Evolutionary conservation across 2,888 invertebrate species (phyloP), one percentile per base, ranked within the genome.

Genomic region (Sarcophaga variegata): DNA sequence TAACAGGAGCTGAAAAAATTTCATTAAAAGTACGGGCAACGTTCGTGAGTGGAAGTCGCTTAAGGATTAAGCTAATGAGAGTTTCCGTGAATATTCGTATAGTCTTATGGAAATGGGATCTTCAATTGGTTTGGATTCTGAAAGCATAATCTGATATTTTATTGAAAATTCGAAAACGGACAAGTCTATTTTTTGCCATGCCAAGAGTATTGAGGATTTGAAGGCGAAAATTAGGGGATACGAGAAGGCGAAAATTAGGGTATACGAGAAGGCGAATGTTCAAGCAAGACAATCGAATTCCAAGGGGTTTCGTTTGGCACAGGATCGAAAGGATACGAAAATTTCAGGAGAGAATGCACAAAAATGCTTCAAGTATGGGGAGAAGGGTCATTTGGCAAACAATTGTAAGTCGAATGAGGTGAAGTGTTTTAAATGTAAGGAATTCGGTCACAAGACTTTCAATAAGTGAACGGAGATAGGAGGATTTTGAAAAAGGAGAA

Each of bases 341-440:
- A 4, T 27, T 27, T 27, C 27, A 27, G 4, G 27, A 27, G 27
- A 27, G 27, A 66, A 5, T 10, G 72, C 45, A 8, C 12, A 4
- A 14, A 54, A 67, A n/a, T 81, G 72, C 22, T 72, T 72, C 12
- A 80, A 72, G 14, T 80, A 72, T 66, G 81, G 81, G 2, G 74
- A 74, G 3, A 74, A 60, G 27, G 67, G 81, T 2, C 69, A 75
- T 49, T 49, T 75, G 14, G 60, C 75, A 4, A 75, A 27, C 8
- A 63, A 54, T 5, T 75, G 62, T 10, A 81, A 75, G 2, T 54
- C 45, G 6, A 0, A 62, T 0, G 74, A 74, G 25, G 45, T 74
- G 2, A 81, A 67, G 22, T 75, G 22, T 22, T 22, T 22, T 22
- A 22, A 22, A 22, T 22, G 22, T 22, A 22, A 22, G 22, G 22